Conservation (phyloP, 2,888 invertebrate genomes). For the Norana najaformis region DNA sequence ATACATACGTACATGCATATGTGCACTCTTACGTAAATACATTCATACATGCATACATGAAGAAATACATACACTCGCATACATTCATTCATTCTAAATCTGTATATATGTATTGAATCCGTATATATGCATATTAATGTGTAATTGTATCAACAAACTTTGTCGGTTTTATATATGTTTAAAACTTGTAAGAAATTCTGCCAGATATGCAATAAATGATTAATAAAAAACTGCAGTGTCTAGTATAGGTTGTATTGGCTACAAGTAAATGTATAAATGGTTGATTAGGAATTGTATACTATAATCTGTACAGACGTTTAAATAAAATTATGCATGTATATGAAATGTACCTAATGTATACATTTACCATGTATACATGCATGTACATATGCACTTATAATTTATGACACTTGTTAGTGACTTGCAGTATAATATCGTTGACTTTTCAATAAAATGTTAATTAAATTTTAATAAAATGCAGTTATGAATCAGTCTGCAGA, state of each 20-base stretch:
- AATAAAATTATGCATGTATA: neutral
- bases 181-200: neutral
- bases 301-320: neutral
- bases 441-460: neutral
- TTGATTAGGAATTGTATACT: neutral
- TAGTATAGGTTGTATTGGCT: conserved; percentile 13
- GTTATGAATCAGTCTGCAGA: neutral
- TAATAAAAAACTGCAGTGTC: neutral
- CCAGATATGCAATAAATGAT: neutral
- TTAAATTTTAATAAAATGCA: neutral
- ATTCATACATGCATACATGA: neutral
- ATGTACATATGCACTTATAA: conserved; percentile 7
- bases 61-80: neutral
- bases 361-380: neutral
- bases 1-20: neutral
- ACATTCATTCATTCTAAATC: neutral
- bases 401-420: neutral
- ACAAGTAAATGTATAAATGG: neutral
- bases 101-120: neutral
- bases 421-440: neutral
- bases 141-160: conserved; percentile 1
- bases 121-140: neutral
- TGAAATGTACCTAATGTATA: neutral
- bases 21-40: neutral
- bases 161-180: neutral